Evolutionary conservation across 1,140 invertebrate species (phyloP), one percentile per base, ranked within the genome.

Genomic region (Adoxophyes honmai): DNA sequence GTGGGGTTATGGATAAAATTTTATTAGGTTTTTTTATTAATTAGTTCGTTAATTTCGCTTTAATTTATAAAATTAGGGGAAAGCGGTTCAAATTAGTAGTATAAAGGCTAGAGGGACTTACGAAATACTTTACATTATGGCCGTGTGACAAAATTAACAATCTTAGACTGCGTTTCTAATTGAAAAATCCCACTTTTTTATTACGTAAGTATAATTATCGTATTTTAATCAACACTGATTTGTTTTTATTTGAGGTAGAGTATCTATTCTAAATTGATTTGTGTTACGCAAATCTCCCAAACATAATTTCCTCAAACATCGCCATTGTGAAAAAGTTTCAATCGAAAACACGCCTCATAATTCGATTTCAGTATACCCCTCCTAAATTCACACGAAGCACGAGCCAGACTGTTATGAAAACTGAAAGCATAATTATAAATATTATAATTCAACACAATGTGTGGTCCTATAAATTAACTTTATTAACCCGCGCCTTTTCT

Each of bases 401-500:
- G 34, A 21, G n/a, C 48, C 48, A 33, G 48, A 52, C 21, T 52
- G 51, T 52, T 52, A 52, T 35, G 51, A 52, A 52, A 52, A 52
- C 51, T 34, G 34, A 52, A 34, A 34, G 34, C 34, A 38, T 5
- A 37, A 15, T 55, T 44, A 14, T 38, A 36, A 38, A 38, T 13
- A 15, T 55, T 44, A 14, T 38, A 36, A 38, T 55, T 13, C 13
- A 70, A 66, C 70, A 39, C 66, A 52, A 39, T 75, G 71, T 73
- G 78, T 77, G 75, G 72, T 68, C 70, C 59, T 38, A 66, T 65
- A 73, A 74, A 69, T 62, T 69, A 70, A 67, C 68, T 77, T 75
- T 70, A 75, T 80, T 78, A 74, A 78, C 75, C 73, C 65, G 62
- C 59, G 62, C 53, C 68, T 74, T 80, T 78, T 68, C 48, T 58